These are phyloP conservation scores for Dermolepida albohirtum DNA, from an alignment of 2,888 invertebrate genomes.

Conservation along the genomic window DNA sequence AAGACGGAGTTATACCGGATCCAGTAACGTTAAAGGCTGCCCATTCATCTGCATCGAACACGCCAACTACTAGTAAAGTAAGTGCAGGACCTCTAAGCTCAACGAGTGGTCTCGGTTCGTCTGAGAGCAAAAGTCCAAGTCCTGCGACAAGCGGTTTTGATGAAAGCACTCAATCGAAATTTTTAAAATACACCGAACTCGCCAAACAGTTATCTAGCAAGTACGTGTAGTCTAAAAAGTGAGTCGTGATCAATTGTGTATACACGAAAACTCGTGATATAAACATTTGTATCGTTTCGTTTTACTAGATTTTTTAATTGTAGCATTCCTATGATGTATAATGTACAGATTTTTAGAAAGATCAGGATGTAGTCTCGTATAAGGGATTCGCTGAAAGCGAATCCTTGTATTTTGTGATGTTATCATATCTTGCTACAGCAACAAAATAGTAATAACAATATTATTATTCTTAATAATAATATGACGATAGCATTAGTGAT, in stretches of 20 bases:
- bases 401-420: constrained; percentile 74
- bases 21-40: constrained; percentile 72
- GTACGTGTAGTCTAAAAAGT: constrained; percentile 78
- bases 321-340: constrained; percentile 48
- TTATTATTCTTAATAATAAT: constrained; percentile 39
- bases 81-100: constrained; percentile 47
- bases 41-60: constrained; percentile 58
- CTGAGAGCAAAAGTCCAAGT: constrained; percentile 61
- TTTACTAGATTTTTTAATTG: constrained; percentile 40
- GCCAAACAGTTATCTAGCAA: constrained; percentile 98
- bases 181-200: constrained; percentile 97
- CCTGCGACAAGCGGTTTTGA: constrained; percentile 74
- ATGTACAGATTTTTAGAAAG: constrained; percentile 43
- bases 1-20: constrained; percentile 88
- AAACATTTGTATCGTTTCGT: constrained; percentile 35
- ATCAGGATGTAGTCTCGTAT: constrained; percentile 41
- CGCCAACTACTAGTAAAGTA: constrained; percentile 47
- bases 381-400: constrained; percentile 60
- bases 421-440: constrained; percentile 77
- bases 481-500: constrained; percentile 44
- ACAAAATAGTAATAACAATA: constrained; percentile 52
- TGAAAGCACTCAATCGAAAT: constrained; percentile 96
- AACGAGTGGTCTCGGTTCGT: constrained; percentile 53
- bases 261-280: constrained; percentile 35
- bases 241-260: constrained; percentile 34